Conservation (phyloP, 2,888 invertebrate genomes). For the Lasioglossum figueresi region DNA sequence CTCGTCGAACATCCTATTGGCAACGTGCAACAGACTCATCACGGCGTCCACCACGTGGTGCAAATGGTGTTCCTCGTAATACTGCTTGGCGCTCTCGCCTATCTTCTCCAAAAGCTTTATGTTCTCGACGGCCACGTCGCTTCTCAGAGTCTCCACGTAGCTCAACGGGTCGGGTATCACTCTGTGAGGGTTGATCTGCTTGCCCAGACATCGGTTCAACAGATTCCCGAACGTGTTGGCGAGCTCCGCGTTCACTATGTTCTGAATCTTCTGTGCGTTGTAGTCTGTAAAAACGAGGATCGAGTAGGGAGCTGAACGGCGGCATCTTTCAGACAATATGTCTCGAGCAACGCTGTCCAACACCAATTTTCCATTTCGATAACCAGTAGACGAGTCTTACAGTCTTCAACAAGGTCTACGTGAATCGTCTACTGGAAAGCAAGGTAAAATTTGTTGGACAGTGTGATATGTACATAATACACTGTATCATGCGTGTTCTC, state of each 20-base stretch:
- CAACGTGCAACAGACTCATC: constrained; percentile 89
- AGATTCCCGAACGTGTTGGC: constrained; percentile 97
- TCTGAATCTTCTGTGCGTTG: constrained; percentile 90
- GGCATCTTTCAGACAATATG: not conserved
- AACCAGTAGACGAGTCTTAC: not conserved
- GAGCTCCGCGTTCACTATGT: constrained; percentile 93
- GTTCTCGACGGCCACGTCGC: constrained; percentile 85
- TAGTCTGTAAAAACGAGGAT: constrained; percentile 88
- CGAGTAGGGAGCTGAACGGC: not conserved
- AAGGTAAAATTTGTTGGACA: not conserved
- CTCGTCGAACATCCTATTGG: constrained; percentile 94
- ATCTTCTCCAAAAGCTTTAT: constrained; percentile 85
- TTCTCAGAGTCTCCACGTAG: constrained; percentile 82
- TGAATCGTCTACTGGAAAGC: not conserved
- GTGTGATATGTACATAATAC: not conserved
- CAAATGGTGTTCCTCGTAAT: constrained; percentile 91
- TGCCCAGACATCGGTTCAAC: constrained; percentile 91
- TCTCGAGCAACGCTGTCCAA: not conserved
- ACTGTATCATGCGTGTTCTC: constrained; percentile 12
- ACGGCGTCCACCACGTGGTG: constrained; percentile 93
- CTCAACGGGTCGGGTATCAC: constrained; percentile 88
- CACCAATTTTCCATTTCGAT: not conserved
- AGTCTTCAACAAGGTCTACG: not conserved
- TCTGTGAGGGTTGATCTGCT: constrained; percentile 91
- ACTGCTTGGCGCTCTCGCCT: constrained; percentile 87